Base-by-base conservation (phyloP, 2,888 invertebrate species). In the Dendrolimus pini region DNA sequence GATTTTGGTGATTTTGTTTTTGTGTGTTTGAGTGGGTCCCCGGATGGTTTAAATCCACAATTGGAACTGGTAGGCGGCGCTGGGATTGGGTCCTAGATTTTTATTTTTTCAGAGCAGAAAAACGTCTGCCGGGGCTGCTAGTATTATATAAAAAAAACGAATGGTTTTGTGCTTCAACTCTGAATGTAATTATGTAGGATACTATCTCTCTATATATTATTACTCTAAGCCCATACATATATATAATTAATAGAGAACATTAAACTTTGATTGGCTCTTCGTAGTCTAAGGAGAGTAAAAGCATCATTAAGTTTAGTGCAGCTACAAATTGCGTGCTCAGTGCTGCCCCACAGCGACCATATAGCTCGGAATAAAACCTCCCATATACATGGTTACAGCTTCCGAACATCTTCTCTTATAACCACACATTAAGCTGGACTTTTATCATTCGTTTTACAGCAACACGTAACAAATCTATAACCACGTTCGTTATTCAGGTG, bases 181-280 rank as follows among this genome's bases (percentile, higher is more conserved):
- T 18, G 1, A 18, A 30, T 30, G 30, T 30, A 30, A 30, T 30
- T 30, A 6, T 30, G 6, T 30, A 30, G 30, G 30, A 30, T 30
- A 30, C 30, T 30, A 30, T 30, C 3, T 30, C 30, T 30, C 30
- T 30, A 30, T 3, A 1, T 30, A 30, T 30, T 30, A 30, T 30
- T 30, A 30, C 30, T 30, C 30, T 30, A 30, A 30, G 30, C 30
- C 30, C 30, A 30, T 30, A 30, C 42, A 12, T 56, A 42, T 55
- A 42, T 72, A 73, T 73, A 72, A 71, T 77, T 73, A 78, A 72
- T 70, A 74, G 74, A 64, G 66, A 64, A 62, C 77, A 78, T 83
- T 83, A 85, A 83, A 83, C 71, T 85, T 85, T 85, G 83, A 87
- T 85, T 83, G 80, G 75, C 75, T 82, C 83, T 82, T 85, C 84